Evolutionary conservation across 2,888 invertebrate species (phyloP), one percentile per base, ranked within the genome.

Genomic region (Dryobota labecula): DNA sequence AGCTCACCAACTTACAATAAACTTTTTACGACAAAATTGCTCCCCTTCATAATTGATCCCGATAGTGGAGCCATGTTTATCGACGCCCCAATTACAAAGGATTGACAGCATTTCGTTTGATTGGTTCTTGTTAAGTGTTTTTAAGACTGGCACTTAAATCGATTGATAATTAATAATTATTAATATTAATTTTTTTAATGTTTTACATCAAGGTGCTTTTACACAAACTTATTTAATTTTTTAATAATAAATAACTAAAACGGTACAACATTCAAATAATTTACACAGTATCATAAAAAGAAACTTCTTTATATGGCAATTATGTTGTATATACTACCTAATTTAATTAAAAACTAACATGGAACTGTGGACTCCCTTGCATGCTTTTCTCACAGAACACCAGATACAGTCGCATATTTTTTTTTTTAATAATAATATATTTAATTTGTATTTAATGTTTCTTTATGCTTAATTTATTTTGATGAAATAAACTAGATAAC

Each of bases 11-110:
- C 45, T 61, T 45, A 54, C 20, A 60, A 61, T 51, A 79, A 73
- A 53, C 58, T 73, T 78, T 73, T 79, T 24, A 73, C 24, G n/a
- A 24, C 43, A 60, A 73, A 67, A 67, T 66, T 58, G 57, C 30
- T 24, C 45, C 27, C 11, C 30, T 57, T 57, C 57, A 43, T 73
- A 57, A 76, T 79, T 57, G 33, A 62, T 79, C 45, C 45, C 33
- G 65, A 73, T 79, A 66, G 61, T 79, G 43, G n/a, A 11, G 54
- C 27, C 13, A 43, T 30, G 56, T 36, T 73, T 43, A 62, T 66
- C 24, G 51, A 49, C 24, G 47, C 6, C 18, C 45, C 51, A 80
- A 67, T 80, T 73, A 58, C 49, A 63, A 67, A 47, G 30, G 43
- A 58, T 51, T 62, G 51, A 58, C 54, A 57, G 33, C 63, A 18